Conservation (phyloP, 2,888 invertebrate genomes). For the Drosophila meridionalis region DNA sequence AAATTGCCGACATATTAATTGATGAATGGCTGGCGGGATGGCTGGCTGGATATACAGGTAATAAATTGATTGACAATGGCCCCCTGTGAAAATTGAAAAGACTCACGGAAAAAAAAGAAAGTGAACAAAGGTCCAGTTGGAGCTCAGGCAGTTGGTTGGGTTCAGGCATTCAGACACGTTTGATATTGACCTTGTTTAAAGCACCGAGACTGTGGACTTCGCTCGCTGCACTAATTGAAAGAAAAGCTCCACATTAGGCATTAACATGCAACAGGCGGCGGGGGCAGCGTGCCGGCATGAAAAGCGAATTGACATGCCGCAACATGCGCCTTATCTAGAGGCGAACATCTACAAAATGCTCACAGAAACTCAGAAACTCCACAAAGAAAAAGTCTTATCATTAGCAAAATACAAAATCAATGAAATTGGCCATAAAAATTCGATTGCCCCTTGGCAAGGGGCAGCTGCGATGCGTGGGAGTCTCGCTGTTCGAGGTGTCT, state of each 20-base stretch:
- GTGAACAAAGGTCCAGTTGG: slow-evolving; percentile 46
- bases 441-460: slow-evolving; percentile 48
- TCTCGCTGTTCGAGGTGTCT: slow-evolving; percentile 52
- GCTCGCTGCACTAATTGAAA: slow-evolving; percentile 58
- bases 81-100: slow-evolving; percentile 12
- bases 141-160: background rate
- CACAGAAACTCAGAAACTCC: background rate
- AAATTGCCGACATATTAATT: slow-evolving; percentile 48
- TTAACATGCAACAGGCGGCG: slow-evolving; percentile 59
- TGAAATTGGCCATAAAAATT: slow-evolving; percentile 78
- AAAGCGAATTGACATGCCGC: slow-evolving; percentile 72
- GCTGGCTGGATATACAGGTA: background rate
- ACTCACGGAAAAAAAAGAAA: slow-evolving; percentile 48
- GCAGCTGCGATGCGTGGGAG: slow-evolving; percentile 65
- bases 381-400: slow-evolving; percentile 66
- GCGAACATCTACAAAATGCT: slow-evolving; percentile 29
- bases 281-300: slow-evolving; percentile 41
- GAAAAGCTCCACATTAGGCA: slow-evolving; percentile 54
- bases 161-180: slow-evolving; percentile 72
- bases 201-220: slow-evolving; percentile 31
- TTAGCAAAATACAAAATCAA: slow-evolving; percentile 78
- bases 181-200: slow-evolving; percentile 85
- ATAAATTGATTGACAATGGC: slow-evolving; percentile 37
- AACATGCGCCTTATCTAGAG: slow-evolving; percentile 59
- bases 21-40: slow-evolving; percentile 24